Conservation (phyloP, 2,113 vertebrate species). For the Marmota flaviventris region DNA sequence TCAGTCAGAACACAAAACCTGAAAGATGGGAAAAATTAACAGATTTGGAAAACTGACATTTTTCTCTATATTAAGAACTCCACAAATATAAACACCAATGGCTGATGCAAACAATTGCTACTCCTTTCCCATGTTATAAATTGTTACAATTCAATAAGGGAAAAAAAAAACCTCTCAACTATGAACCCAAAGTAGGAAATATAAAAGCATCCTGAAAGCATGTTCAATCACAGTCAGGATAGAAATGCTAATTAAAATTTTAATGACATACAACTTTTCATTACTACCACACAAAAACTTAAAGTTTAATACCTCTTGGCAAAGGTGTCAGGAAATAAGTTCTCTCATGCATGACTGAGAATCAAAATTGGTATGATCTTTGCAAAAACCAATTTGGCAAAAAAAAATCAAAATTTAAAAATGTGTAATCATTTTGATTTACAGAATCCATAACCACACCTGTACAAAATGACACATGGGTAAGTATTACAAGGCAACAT, state of each 20-base stretch:
- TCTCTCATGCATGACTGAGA: not conserved
- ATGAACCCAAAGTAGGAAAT: not conserved
- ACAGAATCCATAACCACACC: not conserved
- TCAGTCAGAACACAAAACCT: not conserved
- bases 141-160: not conserved
- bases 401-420: not conserved
- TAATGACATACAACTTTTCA: not conserved
- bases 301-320: not conserved
- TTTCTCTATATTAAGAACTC: not conserved
- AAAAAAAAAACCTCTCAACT: not conserved
- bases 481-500: not conserved
- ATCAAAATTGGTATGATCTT: not conserved
- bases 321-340: not conserved
- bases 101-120: not conserved
- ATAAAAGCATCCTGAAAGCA: not conserved
- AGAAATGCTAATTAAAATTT: conserved; percentile 8
- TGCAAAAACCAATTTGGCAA: not conserved
- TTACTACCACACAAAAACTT: not conserved
- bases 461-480: not conserved
- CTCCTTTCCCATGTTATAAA: not conserved
- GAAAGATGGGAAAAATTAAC: not conserved
- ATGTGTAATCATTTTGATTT: not conserved
- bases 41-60: not conserved
- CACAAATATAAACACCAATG: not conserved
- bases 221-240: not conserved